Conservation (phyloP, 30 jellyfish, hydroid and myxozoan genomes). For the Turritopsis rubra region DNA sequence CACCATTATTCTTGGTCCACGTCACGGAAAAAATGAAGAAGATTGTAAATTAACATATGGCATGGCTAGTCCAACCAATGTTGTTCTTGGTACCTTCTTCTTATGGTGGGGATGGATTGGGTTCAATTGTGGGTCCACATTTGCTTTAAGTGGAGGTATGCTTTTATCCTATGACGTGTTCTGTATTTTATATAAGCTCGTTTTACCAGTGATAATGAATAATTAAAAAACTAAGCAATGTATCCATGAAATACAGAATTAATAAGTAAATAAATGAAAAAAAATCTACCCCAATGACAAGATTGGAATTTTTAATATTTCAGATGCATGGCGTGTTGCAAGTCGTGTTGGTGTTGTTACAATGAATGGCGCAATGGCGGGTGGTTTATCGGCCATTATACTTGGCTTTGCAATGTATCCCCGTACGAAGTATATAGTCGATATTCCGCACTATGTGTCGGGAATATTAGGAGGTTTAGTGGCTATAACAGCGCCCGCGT, state of each 20-base stretch:
- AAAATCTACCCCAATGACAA: no score
- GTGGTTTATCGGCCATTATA: constrained; percentile 37
- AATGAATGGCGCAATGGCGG: constrained; percentile 57
- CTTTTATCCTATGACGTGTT: not conserved
- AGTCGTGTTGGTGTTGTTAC: constrained; percentile 44
- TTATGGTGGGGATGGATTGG: constrained; percentile 42
- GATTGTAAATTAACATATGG: not conserved
- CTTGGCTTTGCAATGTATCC: not conserved
- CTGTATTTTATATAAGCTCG: not conserved
- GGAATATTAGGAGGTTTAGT: constrained; percentile 48
- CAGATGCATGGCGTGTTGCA: constrained; percentile 41
- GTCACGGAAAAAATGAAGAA: constrained; percentile 25
- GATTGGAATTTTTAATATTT: not conserved
- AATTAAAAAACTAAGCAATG: not conserved
- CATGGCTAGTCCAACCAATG: constrained; percentile 37
- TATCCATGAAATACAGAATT: not conserved
- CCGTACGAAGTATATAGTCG: constrained; percentile 18
- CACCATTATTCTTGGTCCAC: constrained; percentile 39
- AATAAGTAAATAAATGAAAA: not conserved
- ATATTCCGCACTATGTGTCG: constrained; percentile 17
- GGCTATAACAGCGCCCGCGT: constrained; percentile 32
- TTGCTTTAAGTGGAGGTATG: constrained; percentile 33
- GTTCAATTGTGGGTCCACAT: constrained; percentile 40
- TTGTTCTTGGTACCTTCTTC: constrained; percentile 33
- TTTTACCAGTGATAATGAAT: not conserved